Evolutionary conservation across 2,113 vertebrate species (phyloP).

Genomic region (Fukomys damarensis): DNA sequence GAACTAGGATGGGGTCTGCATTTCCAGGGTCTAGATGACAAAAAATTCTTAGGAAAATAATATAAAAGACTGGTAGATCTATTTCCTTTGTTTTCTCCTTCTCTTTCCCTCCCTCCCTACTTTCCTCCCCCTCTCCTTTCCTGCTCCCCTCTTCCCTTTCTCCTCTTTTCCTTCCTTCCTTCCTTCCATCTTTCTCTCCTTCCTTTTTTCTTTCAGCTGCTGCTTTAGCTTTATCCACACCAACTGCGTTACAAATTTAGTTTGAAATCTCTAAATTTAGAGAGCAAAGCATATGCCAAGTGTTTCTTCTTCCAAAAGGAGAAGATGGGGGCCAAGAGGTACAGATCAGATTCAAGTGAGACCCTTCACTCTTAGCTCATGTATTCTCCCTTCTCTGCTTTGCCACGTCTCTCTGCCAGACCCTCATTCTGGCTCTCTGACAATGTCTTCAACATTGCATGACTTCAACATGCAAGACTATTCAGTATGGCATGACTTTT

Average conservation of each 20-base stretch:
- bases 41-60: neutral
- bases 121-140: accelerated
- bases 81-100: neutral
- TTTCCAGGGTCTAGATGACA: neutral
- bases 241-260: neutral
- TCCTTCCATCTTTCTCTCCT: neutral
- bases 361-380: neutral
- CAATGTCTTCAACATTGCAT: neutral
- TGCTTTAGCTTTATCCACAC: neutral
- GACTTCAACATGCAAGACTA: neutral
- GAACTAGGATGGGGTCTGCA: neutral
- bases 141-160: neutral
- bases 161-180: accelerated
- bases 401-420: neutral
- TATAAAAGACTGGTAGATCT: neutral
- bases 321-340: neutral
- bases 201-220: neutral
- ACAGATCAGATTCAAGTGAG: neutral
- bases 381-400: neutral
- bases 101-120: neutral
- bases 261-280: neutral
- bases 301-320: neutral
- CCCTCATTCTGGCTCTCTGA: neutral
- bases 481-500: neutral
- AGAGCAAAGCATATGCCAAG: neutral